These are phyloP conservation scores for Danio jaintianensis DNA, from an alignment of 2,797 vertebrate species.

Conservation along the genomic window DNA sequence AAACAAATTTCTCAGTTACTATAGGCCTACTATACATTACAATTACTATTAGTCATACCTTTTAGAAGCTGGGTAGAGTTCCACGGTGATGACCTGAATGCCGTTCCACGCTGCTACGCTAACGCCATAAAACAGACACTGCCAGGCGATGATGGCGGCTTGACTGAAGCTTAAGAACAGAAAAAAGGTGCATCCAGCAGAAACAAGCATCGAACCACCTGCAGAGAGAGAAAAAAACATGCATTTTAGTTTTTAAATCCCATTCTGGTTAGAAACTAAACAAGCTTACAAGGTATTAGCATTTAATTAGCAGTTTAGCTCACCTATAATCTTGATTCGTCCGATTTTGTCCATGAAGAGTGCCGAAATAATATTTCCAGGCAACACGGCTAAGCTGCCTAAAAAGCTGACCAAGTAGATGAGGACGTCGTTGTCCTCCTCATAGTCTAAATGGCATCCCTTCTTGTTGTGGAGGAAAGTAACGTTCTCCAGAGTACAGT, in stretches of 20 bases:
- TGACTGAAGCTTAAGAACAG: slow-evolving; percentile 94
- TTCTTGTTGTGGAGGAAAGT: slow-evolving; percentile 83
- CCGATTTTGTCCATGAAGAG: slow-evolving; percentile 95
- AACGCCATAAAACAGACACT: slow-evolving; percentile 94
- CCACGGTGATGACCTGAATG: slow-evolving; percentile 94
- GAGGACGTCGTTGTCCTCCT: slow-evolving; percentile 90
- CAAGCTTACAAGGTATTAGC: background rate
- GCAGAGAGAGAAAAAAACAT: background rate
- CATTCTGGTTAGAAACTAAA: background rate
- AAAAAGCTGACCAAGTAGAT: slow-evolving; percentile 97
- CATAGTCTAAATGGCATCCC: slow-evolving; percentile 89
- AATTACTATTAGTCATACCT: slow-evolving; percentile 75
- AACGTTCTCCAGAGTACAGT: slow-evolving; percentile 86
- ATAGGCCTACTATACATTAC: too few species aligned
- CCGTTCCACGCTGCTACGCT: slow-evolving; percentile 96
- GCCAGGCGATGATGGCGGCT: slow-evolving; percentile 92
- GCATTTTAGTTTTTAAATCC: background rate
- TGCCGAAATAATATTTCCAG: slow-evolving; percentile 95
- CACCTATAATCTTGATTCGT: slow-evolving; percentile 94
- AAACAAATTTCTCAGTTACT: background rate
- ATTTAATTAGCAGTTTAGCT: slow-evolving; percentile 55
- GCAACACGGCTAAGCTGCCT: slow-evolving; percentile 92
- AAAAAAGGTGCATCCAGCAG: slow-evolving; percentile 91
- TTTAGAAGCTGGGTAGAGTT: slow-evolving; percentile 93
- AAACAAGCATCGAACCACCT: slow-evolving; percentile 94